A percentile compares a stretch with the other conserved stretches of the same genome.
Conservation (phyloP, 2,113 vertebrate species). For the Tetraodon nigroviridis region DNA sequence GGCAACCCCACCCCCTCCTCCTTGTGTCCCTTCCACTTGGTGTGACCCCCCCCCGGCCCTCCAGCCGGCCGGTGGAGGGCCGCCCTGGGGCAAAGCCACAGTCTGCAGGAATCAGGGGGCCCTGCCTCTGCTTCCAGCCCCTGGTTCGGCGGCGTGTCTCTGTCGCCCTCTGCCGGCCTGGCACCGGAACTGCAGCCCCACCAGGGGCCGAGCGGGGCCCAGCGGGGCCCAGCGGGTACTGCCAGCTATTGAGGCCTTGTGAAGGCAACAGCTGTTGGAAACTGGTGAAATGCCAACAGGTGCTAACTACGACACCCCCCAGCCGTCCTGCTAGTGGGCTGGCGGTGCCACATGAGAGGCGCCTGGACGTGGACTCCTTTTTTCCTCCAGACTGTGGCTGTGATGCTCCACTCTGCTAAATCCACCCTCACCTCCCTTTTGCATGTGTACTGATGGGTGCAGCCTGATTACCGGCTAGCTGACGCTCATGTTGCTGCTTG, state of each 20-base stretch:
- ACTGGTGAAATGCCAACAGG: too few relatives aligned
- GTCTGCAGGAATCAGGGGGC: slow-evolving; percentile 21
- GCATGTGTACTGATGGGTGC: slow-evolving; percentile 32
- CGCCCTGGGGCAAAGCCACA: slow-evolving; percentile 27
- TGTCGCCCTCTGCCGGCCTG: too few relatives aligned
- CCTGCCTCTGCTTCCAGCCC: too few relatives aligned
- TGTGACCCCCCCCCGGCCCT: neutral
- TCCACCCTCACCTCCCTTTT: slow-evolving; percentile 15
- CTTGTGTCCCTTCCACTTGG: slow-evolving; percentile 29
- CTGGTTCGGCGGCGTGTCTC: too few relatives aligned
- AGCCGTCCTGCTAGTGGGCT: too few relatives aligned
- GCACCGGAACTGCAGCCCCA: too few relatives aligned
- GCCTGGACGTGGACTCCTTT: neutral
- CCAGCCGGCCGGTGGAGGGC: slow-evolving; percentile 21
- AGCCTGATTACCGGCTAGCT: slow-evolving; percentile 46
- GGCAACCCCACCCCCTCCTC: slow-evolving; percentile 10
- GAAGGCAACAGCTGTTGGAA: too few relatives aligned
- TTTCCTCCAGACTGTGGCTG: slow-evolving; percentile 33
- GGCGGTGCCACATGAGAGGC: too few relatives aligned
- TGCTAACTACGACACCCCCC: too few relatives aligned
- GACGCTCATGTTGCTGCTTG: slow-evolving; percentile 62
- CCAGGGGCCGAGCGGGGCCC: too few relatives aligned
- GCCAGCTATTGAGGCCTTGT: too few relatives aligned
- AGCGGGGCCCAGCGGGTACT: too few relatives aligned
- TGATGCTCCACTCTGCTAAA: slow-evolving; percentile 14